Conservation (phyloP, 2,113 vertebrate species). For the Rhinolophus sinicus region DNA sequence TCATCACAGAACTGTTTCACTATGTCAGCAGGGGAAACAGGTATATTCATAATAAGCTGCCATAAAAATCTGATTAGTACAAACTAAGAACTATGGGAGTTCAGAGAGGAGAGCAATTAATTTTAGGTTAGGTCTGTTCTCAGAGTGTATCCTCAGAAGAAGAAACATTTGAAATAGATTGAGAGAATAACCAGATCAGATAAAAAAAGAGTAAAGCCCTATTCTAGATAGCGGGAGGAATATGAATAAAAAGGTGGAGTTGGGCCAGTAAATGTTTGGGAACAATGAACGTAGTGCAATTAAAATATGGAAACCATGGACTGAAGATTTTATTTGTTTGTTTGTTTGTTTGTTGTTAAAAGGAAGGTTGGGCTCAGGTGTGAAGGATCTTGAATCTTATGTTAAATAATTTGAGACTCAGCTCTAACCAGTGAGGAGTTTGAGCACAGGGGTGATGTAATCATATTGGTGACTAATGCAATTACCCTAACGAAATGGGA, state of each 20-base stretch:
- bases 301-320: background rate
- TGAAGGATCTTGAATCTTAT: background rate
- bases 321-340: background rate
- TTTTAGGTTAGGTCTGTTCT: background rate
- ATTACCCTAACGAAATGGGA: background rate
- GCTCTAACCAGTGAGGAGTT: background rate
- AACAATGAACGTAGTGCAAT: background rate
- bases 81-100: background rate
- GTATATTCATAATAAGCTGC: background rate
- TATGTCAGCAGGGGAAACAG: background rate
- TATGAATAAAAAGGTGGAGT: background rate
- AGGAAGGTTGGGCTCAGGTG: background rate
- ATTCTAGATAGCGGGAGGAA: background rate
- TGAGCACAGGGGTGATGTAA: background rate
- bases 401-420: conserved; percentile 1
- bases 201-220: background rate
- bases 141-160: background rate
- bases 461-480: background rate
- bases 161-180: conserved; percentile 2
- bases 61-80: background rate
- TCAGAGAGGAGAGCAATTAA: background rate
- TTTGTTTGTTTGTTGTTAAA: background rate
- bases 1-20: background rate
- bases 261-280: background rate
- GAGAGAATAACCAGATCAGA: background rate